Conservation (phyloP, 2,797 vertebrate species). For the Sebastes ruberrimus region DNA sequence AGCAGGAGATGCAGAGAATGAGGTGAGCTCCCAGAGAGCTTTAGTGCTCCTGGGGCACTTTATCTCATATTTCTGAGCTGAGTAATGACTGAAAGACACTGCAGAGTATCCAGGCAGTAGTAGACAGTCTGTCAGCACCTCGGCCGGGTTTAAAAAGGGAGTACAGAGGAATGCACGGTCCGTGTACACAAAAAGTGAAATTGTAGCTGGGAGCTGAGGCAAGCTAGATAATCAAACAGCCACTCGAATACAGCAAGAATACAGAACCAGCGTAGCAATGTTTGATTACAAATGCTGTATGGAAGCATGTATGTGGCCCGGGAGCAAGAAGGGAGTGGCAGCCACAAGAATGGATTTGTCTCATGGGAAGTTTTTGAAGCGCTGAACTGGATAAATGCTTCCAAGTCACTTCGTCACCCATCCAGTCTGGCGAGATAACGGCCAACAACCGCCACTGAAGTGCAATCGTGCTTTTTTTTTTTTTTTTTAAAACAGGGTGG, state of each 20-base stretch:
- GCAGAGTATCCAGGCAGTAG: constrained; percentile 38
- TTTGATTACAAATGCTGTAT: not conserved
- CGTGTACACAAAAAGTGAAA: constrained; percentile 17
- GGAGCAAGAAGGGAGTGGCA: constrained; percentile 33
- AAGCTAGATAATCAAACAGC: constrained; percentile 24
- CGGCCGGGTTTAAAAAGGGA: constrained; percentile 21
- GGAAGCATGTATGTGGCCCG: not conserved
- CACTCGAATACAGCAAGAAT: not conserved
- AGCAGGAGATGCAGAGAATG: constrained; percentile 21
- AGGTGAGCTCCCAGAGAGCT: constrained; percentile 51
- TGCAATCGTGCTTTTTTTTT: not conserved
- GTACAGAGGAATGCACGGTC: constrained; percentile 40
- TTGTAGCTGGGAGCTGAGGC: constrained; percentile 16
- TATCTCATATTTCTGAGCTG: constrained; percentile 66
- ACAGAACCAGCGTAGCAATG: not conserved
- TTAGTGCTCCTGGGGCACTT: constrained; percentile 48
- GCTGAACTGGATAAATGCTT: not conserved
- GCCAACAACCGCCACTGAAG: not conserved
- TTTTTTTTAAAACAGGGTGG: constrained; percentile 1
- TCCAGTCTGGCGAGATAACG: constrained; percentile 62
- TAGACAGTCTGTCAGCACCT: constrained; percentile 61
- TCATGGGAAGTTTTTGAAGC: not conserved
- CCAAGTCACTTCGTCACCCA: constrained; percentile 4
- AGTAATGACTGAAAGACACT: constrained; percentile 62
- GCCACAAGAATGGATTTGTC: constrained; percentile 1